Evolutionary conservation across 2,113 vertebrate genomes (phyloP).

Genomic region (Pseudorasbora parva): DNA sequence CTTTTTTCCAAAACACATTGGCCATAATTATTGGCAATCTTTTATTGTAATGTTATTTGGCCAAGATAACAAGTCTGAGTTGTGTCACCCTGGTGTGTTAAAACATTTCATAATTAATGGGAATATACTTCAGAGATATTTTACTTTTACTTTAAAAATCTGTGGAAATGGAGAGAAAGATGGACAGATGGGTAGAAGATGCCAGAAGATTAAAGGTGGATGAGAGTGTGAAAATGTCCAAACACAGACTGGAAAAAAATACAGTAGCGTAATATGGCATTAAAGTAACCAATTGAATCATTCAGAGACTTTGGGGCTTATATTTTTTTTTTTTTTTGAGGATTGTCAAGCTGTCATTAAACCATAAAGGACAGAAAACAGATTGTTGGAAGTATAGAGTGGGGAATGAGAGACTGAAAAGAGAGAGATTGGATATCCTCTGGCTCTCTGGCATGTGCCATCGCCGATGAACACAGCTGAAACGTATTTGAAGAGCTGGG

Average conservation of each 20-base stretch:
- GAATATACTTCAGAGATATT: no score
- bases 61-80: no score
- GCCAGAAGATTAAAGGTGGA: constrained; percentile 43
- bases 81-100: no score
- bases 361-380: constrained; percentile 38
- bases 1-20: no score
- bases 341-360: constrained; percentile 31
- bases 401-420: constrained; percentile 59
- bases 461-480: constrained; percentile 77
- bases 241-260: constrained; percentile 17
- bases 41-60: no score
- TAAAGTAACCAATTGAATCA: constrained; percentile 13
- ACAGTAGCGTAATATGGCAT: not conserved
- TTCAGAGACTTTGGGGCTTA: constrained; percentile 23
- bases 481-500: constrained; percentile 82
- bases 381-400: constrained; percentile 46
- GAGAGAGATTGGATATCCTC: constrained; percentile 74
- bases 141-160: no score
- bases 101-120: no score
- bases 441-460: constrained; percentile 84
- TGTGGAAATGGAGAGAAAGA: not conserved
- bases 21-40: no score
- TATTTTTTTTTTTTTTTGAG: constrained; percentile 23
- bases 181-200: not conserved
- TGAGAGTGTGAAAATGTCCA: constrained; percentile 23